A percentile compares a stretch with the other conserved stretches of the same genome.
phyloP scores from a whole-genome alignment of 2,797 vertebrate species.

The Octomys mimax region DNA sequence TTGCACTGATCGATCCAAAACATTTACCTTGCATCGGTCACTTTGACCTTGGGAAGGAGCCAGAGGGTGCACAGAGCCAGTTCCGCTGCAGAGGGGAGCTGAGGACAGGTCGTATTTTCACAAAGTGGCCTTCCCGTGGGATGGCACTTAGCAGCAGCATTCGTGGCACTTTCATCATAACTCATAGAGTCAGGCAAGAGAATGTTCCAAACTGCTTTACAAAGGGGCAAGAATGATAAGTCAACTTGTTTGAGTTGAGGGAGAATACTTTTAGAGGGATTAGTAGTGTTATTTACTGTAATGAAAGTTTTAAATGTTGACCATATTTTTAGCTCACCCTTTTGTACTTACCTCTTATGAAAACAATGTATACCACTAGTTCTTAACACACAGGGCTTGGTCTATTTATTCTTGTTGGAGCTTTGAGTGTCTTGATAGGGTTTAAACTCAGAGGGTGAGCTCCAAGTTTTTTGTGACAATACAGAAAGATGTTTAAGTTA shows the following conservation, averaged over 20 bases:
- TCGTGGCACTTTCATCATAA: not conserved
- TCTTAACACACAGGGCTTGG: not conserved
- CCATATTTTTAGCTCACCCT: not conserved
- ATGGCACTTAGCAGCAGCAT: not conserved
- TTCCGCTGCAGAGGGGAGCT: not conserved
- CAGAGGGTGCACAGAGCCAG: not conserved
- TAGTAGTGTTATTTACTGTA: not conserved
- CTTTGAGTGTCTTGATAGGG: not conserved
- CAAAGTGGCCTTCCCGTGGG: not conserved
- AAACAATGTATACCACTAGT: not conserved
- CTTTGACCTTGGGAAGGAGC: not conserved
- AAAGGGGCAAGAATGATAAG: not conserved
- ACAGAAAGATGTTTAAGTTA: not conserved
- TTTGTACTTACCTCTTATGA: conserved; percentile 4
- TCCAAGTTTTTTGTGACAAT: not conserved
- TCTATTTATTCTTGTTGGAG: conserved; percentile 29
- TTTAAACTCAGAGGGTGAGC: conserved; percentile 38
- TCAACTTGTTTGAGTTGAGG: not conserved
- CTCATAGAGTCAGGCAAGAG: not conserved
- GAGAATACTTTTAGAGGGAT: not conserved
- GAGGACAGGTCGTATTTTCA: not conserved
- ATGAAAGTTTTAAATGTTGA: not conserved
- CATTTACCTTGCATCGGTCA: not conserved
- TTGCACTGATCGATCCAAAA: not conserved
- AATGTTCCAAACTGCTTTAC: not conserved